phyloP scores from a whole-genome alignment of 2,797 vertebrate species.

The Xiphorhynchus erythropygius region DNA sequence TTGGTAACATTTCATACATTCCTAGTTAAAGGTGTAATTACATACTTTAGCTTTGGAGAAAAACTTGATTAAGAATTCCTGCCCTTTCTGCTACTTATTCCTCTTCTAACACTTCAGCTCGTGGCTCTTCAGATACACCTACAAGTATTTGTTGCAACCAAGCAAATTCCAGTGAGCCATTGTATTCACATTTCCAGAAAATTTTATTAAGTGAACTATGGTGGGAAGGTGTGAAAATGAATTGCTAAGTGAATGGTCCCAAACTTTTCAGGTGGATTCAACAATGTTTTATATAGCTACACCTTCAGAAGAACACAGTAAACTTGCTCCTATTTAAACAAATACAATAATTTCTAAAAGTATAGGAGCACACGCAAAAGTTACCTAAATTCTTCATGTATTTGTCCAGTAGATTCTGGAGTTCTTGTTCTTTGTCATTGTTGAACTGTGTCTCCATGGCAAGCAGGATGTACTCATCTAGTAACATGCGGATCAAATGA shows the following conservation, averaged over 20 bases:
- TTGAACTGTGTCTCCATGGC: conserved; percentile 99
- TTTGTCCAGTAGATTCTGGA: conserved; percentile 95
- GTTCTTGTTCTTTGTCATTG: conserved; percentile 97
- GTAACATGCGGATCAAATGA: conserved; percentile 96
- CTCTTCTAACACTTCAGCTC: neutral
- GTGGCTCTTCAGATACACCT: neutral
- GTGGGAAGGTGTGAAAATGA: neutral
- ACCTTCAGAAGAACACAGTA: neutral
- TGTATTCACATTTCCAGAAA: neutral
- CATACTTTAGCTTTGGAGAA: neutral
- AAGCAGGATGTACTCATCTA: conserved; percentile 97
- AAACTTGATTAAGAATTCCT: neutral
- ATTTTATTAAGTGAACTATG: neutral
- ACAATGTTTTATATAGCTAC: neutral
- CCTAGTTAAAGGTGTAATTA: neutral
- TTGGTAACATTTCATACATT: neutral
- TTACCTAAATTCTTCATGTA: conserved; percentile 98
- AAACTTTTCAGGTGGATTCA: neutral
- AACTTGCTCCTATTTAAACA: neutral
- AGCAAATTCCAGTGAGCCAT: neutral
- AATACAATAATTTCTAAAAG: neutral
- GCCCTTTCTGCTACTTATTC: neutral
- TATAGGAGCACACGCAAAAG: neutral
- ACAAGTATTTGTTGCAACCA: neutral
- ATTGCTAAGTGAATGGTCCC: neutral